These are phyloP conservation scores for Linnaemya tessellans DNA, from an alignment of 2,888 invertebrate genomes.

Conservation along the genomic window DNA sequence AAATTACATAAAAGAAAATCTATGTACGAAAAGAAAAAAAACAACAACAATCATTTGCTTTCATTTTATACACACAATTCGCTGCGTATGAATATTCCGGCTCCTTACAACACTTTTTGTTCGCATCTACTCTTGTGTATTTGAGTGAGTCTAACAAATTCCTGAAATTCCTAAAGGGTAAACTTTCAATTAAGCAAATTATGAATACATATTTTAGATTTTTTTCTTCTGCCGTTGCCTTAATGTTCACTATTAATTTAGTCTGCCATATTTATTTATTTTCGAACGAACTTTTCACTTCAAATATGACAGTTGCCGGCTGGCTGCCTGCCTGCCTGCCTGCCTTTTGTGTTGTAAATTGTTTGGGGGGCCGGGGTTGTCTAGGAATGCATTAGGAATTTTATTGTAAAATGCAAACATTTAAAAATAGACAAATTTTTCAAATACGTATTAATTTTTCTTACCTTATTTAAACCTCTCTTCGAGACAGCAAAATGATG, in stretches of 20 bases:
- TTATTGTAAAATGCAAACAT: slow-evolving; percentile 45
- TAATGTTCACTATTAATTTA: slow-evolving; percentile 64
- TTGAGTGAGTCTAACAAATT: slow-evolving; percentile 67
- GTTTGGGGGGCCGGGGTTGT: slow-evolving; percentile 33
- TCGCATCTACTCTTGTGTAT: background rate
- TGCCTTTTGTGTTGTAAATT: background rate
- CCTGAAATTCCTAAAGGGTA: slow-evolving; percentile 72
- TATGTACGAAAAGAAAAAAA: background rate
- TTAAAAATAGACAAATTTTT: slow-evolving; percentile 63
- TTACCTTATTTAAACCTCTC: slow-evolving; percentile 18
- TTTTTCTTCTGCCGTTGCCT: slow-evolving; percentile 24
- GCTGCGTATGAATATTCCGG: background rate
- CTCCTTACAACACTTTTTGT: background rate
- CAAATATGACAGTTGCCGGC: background rate
- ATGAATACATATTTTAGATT: slow-evolving; percentile 57
- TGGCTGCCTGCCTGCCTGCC: no score
- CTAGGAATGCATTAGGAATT: slow-evolving; percentile 48
- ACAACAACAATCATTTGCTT: background rate
- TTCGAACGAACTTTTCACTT: background rate
- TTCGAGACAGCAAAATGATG: background rate
- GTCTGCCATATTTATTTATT: slow-evolving; percentile 40
- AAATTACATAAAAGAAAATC: slow-evolving; percentile 16
- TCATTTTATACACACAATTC: background rate
- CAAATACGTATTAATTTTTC: slow-evolving; percentile 13
- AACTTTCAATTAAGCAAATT: slow-evolving; percentile 71